Conservation (phyloP, 2,888 invertebrate genomes). For the Agonopterix arenella region DNA sequence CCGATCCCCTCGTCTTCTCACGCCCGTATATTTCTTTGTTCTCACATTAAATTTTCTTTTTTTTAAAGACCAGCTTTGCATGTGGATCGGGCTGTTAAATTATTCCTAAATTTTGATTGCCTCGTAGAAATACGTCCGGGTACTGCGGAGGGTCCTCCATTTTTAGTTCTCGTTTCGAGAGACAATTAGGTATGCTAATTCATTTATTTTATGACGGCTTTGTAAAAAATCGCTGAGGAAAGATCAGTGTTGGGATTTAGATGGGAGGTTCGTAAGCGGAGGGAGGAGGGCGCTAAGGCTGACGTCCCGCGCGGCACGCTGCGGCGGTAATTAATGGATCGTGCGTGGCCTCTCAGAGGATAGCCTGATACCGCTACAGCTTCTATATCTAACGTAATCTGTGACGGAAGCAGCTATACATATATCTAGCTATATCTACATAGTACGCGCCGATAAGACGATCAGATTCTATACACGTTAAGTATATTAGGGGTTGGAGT, state of each 20-base stretch:
- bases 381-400: conserved; percentile 20
- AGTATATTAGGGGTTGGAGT: conserved; percentile 31
- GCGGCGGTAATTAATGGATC: conserved; percentile 44
- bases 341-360: conserved; percentile 40
- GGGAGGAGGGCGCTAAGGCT: conserved; percentile 22
- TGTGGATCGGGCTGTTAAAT: conserved; percentile 55
- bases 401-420: conserved; percentile 7
- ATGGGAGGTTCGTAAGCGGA: conserved; percentile 22
- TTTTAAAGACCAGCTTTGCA: conserved; percentile 47
- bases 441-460: conserved; percentile 18
- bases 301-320: conserved; percentile 36
- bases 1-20: conserved; percentile 27
- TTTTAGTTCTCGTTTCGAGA: conserved; percentile 51
- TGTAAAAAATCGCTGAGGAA: conserved; percentile 43
- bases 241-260: conserved; percentile 49
- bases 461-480: conserved; percentile 36
- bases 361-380: conserved; percentile 26
- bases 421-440: conserved; percentile 2
- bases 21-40: conserved; percentile 42
- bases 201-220: conserved; percentile 61
- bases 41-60: conserved; percentile 39
- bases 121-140: conserved; percentile 52
- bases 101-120: conserved; percentile 67
- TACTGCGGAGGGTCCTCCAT: conserved; percentile 41
- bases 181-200: conserved; percentile 73